Conservation (phyloP, 2,113 vertebrate species). For the Pomatorhinus ruficollis region DNA sequence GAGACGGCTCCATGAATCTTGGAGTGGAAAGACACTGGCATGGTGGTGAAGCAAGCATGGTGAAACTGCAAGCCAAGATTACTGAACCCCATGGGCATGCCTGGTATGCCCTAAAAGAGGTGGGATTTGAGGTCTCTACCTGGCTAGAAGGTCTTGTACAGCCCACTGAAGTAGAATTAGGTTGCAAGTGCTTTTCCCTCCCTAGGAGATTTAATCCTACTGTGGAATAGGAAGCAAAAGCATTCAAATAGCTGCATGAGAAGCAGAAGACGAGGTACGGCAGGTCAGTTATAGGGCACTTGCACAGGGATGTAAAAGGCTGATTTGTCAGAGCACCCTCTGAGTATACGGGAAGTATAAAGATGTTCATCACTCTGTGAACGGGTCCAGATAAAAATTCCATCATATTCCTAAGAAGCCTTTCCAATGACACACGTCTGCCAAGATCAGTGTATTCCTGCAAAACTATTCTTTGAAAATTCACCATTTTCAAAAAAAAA, state of each 20-base stretch:
- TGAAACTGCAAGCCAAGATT: neutral
- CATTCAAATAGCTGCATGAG: neutral
- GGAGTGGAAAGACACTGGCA: neutral
- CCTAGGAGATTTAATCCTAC: neutral
- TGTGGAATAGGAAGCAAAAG: neutral
- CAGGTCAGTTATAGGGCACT: neutral
- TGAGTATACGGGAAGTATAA: neutral
- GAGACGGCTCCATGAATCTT: neutral
- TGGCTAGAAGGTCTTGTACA: neutral
- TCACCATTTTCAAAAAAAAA: neutral
- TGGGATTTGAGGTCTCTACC: neutral
- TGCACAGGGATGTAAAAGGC: neutral
- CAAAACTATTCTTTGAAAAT: neutral
- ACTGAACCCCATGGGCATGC: neutral
- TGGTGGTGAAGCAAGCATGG: neutral
- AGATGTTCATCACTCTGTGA: neutral
- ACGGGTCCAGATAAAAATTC: neutral
- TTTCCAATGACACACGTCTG: neutral
- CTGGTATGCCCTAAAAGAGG: neutral
- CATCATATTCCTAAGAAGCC: neutral
- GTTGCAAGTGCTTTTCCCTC: neutral
- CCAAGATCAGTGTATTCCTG: neutral
- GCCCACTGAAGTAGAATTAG: neutral
- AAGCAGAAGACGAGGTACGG: neutral
- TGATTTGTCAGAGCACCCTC: neutral